Evolutionary conservation across 1,140 invertebrate species (phyloP).

Genomic region (Hesperophylax magnus): DNA sequence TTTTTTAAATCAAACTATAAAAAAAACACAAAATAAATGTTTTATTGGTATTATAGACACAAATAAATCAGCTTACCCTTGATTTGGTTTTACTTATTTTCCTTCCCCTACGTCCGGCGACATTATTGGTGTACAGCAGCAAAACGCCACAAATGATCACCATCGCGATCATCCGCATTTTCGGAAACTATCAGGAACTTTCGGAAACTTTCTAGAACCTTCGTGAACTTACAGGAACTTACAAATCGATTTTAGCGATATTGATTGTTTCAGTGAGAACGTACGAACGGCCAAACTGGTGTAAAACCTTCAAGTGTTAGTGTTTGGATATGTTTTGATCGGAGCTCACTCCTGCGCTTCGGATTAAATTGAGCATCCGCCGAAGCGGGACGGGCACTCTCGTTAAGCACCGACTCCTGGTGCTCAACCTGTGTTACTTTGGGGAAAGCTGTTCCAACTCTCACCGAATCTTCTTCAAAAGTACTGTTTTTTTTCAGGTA

Average conservation of each 20-base stretch:
- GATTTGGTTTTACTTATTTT: slow-evolving; percentile 57
- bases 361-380: slow-evolving; percentile 55
- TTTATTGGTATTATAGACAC: no score
- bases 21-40: no score
- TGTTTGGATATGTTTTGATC: slow-evolving; percentile 53
- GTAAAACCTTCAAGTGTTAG: background rate
- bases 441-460: background rate
- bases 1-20: no score
- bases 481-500: no score
- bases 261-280: background rate
- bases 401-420: background rate
- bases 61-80: slow-evolving; percentile 36
- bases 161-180: slow-evolving; percentile 42
- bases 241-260: slow-evolving; percentile 4
- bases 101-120: slow-evolving; percentile 46
- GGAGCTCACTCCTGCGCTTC: slow-evolving; percentile 47
- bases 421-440: slow-evolving; percentile 10
- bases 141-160: slow-evolving; percentile 43
- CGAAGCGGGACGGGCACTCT: background rate
- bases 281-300: background rate
- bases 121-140: slow-evolving; percentile 35
- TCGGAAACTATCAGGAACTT: background rate
- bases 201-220: no score
- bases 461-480: no score
- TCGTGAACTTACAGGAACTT: background rate